Base-by-base conservation (phyloP, 2,113 vertebrate genomes). In the Petrocephalus microphthalmus region DNA sequence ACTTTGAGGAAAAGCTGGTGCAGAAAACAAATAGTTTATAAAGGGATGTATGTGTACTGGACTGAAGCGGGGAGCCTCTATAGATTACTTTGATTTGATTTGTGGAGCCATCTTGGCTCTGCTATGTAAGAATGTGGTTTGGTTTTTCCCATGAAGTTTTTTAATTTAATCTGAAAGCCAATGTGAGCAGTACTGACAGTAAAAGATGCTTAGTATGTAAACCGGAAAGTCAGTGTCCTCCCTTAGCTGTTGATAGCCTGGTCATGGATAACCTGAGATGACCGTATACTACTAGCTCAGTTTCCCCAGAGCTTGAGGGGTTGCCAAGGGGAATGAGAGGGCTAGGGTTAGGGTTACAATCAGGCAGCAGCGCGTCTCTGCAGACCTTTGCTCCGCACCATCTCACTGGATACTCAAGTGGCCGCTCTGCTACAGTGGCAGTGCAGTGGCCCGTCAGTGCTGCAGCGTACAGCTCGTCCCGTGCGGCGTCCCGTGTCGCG, bases 1-100 rank as follows among this genome's bases (percentile, higher is more conserved):
- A 84, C 54, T 85, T 85, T 83, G 67, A 88, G 84, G 87, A 81
- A 54, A 84, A 83, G 45, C 56, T 22, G 45, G 45, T 33, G 81
- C 33, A 54, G 82, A 88, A 67, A 33, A 7, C 0, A 19, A 54
- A 51, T 49, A 83, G 19, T 45, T 83, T 83, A 19, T 83, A 37
- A 42, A 88, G 33, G 29, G 84, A 54, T 54, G 37, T 64, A 45
- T 1, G 22, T 19, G 37, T 10, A 42, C 54, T 86, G 1, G 22
- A 17, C 56, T n/a, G 19, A n/a, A 8, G 19, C 42, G 7, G 37
- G 56, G 64, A n/a, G 17, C 54, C 37, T n/a, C 33, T 54, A 19
- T 45, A 5, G 53, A 60, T 57, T 22, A n/a, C 13, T 86, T 13
- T 20, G 52, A 20, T 10, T 7, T 60, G 45, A 51, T 33, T 3